Evolutionary conservation across 2,888 invertebrate species (phyloP), one percentile per base, ranked within the genome.

Genomic region (Busseola fusca): DNA sequence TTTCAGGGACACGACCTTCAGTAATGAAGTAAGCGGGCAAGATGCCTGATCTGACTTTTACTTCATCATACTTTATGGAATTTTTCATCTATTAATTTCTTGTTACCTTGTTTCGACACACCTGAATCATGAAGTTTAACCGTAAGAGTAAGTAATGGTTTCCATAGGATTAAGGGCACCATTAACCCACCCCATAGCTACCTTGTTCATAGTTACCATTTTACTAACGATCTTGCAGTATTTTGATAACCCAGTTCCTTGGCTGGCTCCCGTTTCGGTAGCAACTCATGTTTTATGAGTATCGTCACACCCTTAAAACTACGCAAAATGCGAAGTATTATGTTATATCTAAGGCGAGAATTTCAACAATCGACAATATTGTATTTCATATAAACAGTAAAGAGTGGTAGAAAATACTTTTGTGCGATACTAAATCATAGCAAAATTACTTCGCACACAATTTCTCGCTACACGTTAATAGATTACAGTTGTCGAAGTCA

Each of bases 401-500:
- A 16, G 9, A 52, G 6, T n/a, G n/a, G 27, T 45, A 57, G 10
- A 76, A 60, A 37, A 62, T 56, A 52, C 27, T 56, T 48, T 27
- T 25, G 56, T 1, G 1, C 37, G 5, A 1, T 14, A 30, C 21
- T 57, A 34, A 72, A 63, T 63, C 25, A 27, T 34, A 40, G n/a
- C 40, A 50, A 63, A 59, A 63, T 56, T 3, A 50, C 58, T 63
- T 54, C 9, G 34, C 62, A 64, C 57, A n/a, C n/a, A 50, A 52
- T 75, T 50, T 14, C 42, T 25, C 52, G 25, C 52, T 30, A 27
- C 30, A 50, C 21, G 18, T 34, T 63, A 58, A 42, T 70, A 64
- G 45, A 75, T 60, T 75, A 60, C 21, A 50, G 30, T 37, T 37
- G n/a, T 54, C 34, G 4, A 62, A 62, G 27, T 59, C 16, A 58